Conservation (phyloP, 2,888 invertebrate species). For the Acanthococcus lagerstroemiae region DNA sequence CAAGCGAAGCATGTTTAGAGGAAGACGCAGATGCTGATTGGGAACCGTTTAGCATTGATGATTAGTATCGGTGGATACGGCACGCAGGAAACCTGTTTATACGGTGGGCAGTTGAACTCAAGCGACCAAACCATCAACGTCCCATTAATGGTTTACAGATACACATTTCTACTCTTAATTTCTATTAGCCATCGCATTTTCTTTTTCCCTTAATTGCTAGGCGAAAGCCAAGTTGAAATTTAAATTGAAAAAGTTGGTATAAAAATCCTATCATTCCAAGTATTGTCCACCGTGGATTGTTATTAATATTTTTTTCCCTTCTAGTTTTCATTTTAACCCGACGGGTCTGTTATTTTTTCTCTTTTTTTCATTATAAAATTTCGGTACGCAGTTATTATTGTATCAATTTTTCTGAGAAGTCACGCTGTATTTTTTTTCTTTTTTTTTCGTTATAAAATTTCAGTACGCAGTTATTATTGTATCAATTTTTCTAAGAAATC, state of each 20-base stretch:
- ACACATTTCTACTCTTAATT: slow-evolving; percentile 28
- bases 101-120: slow-evolving; percentile 22
- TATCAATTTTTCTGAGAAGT: not conserved
- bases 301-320: no score
- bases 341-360: no score
- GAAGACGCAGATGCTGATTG: no score
- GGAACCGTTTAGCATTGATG: no score
- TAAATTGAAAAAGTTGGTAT: no score
- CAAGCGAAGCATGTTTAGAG: no score
- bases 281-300: no score
- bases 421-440: no score
- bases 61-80: slow-evolving; percentile 19
- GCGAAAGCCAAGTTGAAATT: no score
- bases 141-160: slow-evolving; percentile 20
- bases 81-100: slow-evolving; percentile 28
- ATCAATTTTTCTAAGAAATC: not conserved
- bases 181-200: slow-evolving; percentile 27
- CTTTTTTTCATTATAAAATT: not conserved
- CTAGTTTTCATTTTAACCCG: no score
- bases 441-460: not conserved
- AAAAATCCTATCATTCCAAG: no score
- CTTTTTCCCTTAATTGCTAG: slow-evolving; percentile 3
- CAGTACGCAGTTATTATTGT: not conserved
- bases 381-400: not conserved
- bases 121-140: slow-evolving; percentile 27